Evolutionary conservation across 2,888 invertebrate species (phyloP), one percentile per base, ranked within the genome.

Genomic region (Anticlea derivata): DNA sequence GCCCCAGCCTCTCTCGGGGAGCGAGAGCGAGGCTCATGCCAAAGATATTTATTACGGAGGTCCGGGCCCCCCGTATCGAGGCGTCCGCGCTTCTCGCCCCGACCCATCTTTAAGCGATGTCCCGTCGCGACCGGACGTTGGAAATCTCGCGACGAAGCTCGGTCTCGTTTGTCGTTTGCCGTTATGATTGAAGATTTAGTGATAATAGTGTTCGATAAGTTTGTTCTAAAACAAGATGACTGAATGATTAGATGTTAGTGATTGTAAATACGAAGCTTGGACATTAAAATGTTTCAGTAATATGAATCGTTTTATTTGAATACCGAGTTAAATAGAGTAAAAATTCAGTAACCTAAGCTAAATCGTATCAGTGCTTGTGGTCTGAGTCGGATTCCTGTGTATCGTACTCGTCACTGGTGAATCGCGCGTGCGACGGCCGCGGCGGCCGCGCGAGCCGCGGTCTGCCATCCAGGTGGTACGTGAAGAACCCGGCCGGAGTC

Each of bases 1-100:
- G 59, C 66, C 61, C 46, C 55, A 62, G 60, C 55, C 56, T 58
- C 57, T 37, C 31, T 37, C 46, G 37, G 40, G 68, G 70, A 77
- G 78, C 80, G 73, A 75, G 50, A 31, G 41, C 41, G 38, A 43
- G 82, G 85, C 86, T 87, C 88, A 89, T 89, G 89, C 89, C 89
- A 90, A 90, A 90, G 89, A 90, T 90, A 89, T 88, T 89, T 89
- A 88, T 88, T 87, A 83, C 78, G 76, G 76, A 76, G 79, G 80
- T 70, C 41, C 31, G 83, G 52, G 61, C 66, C 54, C 17, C 17
- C 68, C 66, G 65, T 65, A 61, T 60, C 74, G 65, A 60, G 62
- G 68, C 70, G 65, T 63, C 71, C 69, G 70, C 70, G 75, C 73
- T 63, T 63, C 70, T 63, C 65, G 62, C 66, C 68, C 68, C 75